These are phyloP conservation scores for Drosophila seguyi DNA, from an alignment of 1,140 invertebrate species.

Conservation along the genomic window DNA sequence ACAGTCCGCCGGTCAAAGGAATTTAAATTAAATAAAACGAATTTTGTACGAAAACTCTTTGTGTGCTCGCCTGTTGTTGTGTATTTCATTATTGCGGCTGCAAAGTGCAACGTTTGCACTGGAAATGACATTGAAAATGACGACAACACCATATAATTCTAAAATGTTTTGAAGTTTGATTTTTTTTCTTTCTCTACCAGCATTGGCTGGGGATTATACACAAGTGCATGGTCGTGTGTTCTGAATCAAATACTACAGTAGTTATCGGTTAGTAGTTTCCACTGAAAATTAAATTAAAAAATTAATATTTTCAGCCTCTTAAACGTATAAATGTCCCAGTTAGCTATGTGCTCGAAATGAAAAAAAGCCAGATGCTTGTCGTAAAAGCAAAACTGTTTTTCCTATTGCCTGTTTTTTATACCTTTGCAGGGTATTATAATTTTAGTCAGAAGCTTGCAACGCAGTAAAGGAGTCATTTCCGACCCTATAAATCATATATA, in stretches of 20 bases:
- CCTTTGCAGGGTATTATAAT: too few relatives aligned
- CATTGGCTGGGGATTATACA: background rate
- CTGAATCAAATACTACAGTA: background rate
- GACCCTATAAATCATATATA: too few relatives aligned
- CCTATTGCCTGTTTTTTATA: background rate
- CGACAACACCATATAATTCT: conserved; percentile 12
- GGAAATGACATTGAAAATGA: conserved; percentile 44
- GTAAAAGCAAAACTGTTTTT: background rate
- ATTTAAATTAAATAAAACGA: conserved; percentile 72
- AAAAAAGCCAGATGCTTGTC: background rate
- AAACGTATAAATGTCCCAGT: background rate
- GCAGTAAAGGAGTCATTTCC: too few relatives aligned
- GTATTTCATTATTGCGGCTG: conserved; percentile 29
- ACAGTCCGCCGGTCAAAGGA: conserved; percentile 54
- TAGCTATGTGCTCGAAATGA: background rate
- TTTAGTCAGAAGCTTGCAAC: too few relatives aligned
- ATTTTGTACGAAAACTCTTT: conserved; percentile 63
- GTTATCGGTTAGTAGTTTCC: background rate
- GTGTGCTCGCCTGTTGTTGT: conserved; percentile 30
- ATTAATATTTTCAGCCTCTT: too few relatives aligned
- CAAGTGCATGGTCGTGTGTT: background rate
- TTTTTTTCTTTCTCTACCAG: background rate
- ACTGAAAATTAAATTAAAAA: background rate
- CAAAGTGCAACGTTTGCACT: conserved; percentile 49
- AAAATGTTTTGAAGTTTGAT: background rate